phyloP scores from a whole-genome alignment of 2,113 vertebrate species.

The Apus apus region DNA sequence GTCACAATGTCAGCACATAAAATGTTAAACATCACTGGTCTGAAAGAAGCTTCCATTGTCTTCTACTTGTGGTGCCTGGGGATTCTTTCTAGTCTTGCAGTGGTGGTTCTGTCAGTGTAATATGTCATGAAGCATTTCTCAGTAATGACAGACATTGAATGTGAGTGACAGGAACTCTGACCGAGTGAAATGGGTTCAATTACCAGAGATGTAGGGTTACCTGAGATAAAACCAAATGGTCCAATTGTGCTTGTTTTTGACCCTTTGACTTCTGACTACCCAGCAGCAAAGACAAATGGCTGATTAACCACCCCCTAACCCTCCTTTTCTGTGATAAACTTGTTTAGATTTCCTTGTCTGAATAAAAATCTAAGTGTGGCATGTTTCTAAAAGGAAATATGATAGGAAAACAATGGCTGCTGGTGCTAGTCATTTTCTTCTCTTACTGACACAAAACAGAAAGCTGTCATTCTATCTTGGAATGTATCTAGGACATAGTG shows the following conservation, averaged over 20 bases:
- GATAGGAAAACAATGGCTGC: conserved; percentile 71
- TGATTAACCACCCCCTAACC: conserved; percentile 71
- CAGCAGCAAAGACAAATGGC: conserved; percentile 74
- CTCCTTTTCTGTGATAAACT: conserved; percentile 73
- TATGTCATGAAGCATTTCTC: conserved; percentile 81
- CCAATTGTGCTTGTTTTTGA: conserved; percentile 75
- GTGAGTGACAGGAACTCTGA: conserved; percentile 82
- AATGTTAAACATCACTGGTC: conserved; percentile 74
- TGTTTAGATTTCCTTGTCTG: conserved; percentile 76
- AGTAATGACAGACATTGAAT: conserved; percentile 80
- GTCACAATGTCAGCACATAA: conserved; percentile 71
- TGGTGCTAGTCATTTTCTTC: conserved; percentile 61
- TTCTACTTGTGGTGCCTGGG: conserved; percentile 66
- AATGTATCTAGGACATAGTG: conserved; percentile 78
- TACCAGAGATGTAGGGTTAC: conserved; percentile 78
- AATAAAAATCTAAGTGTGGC: conserved; percentile 66
- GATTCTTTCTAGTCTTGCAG: conserved; percentile 63
- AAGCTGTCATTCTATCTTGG: conserved; percentile 77
- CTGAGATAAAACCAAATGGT: conserved; percentile 79
- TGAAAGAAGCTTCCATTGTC: conserved; percentile 70
- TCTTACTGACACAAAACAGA: conserved; percentile 66
- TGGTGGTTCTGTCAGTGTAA: conserved; percentile 74
- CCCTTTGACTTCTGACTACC: conserved; percentile 71
- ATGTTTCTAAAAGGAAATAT: conserved; percentile 77
- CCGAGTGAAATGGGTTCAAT: conserved; percentile 79